Evolutionary conservation across 2,797 vertebrate genomes (phyloP), one percentile per base, ranked within the genome.

Genomic region (Typhlichthys eigenmanni): DNA sequence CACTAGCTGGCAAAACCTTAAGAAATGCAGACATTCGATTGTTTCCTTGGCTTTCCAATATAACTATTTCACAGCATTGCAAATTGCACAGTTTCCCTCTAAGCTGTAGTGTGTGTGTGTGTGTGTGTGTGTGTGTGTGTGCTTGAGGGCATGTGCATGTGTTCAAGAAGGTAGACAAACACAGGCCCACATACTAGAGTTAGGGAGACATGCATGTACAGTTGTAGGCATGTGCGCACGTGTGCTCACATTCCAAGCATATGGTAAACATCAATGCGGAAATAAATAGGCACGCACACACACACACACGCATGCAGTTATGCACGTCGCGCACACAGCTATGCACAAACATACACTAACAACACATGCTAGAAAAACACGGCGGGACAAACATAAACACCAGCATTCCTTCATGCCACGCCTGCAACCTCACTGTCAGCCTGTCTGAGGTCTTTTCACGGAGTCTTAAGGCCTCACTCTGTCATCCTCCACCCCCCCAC

Each of bases 401-500:
- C 86, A 86, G 87, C 82, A 87, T 75, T 66, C 64, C 80, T 68
- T 79, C 76, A 77, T 68, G 78, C 67, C 80, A 77, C 66, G 76
- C 67, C 80, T 80, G 81, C 74, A n/a, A 75, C 83, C 61, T 84
- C 74, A 63, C 70, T 86, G 84, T 85, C 85, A 85, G 74, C 69
- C 55, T 19, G 71, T 78, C 81, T 75, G 84, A 79, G 84, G 85
- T 77, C 57, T 78, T 76, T 78, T 76, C 83, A 78, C 71, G 49
- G n/a, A 13, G 32, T 60, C 74, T 80, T 80, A 61, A 73, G 83
- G 76, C 85, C 79, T 81, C 60, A 71, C 17, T 24, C 17, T 9
- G 13, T 19, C 13, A 2, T 9, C 52, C 24, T 29, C 43, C 14
- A 6, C 47, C 14, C 47, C 55, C 24, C 19, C 10, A 13, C 53